phyloP scores from a whole-genome alignment of 2,888 invertebrate genomes.

The Scaeva pyrastri region DNA sequence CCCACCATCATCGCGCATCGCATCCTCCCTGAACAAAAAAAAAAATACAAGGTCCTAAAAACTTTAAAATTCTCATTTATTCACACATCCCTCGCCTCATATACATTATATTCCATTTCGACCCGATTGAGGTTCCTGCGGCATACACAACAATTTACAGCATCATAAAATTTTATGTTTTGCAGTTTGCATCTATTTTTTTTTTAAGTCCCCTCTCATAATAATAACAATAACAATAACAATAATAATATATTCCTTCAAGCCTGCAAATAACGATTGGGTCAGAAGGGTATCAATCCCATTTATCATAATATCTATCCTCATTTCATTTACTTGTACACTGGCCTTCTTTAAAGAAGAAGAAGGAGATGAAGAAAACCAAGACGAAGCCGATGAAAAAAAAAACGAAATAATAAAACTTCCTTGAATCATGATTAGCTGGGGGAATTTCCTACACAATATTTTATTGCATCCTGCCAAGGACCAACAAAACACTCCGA shows the following conservation, averaged over 20 bases:
- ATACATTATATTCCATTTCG: neutral
- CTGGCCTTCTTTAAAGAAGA: slow-evolving; percentile 36
- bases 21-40: neutral
- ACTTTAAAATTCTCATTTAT: slow-evolving; percentile 21
- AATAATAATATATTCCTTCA: slow-evolving; percentile 45
- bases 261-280: slow-evolving; percentile 70
- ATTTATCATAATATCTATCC: slow-evolving; percentile 68
- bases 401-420: neutral
- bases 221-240: slow-evolving; percentile 46
- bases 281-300: slow-evolving; percentile 66
- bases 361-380: neutral
- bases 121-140: slow-evolving; percentile 17
- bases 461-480: slow-evolving; percentile 62
- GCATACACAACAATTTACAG: slow-evolving; percentile 64
- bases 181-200: slow-evolving; percentile 43
- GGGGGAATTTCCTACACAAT: slow-evolving; percentile 27
- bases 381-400: no score
- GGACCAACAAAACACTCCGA: slow-evolving; percentile 13
- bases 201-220: slow-evolving; percentile 30
- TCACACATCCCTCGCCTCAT: slow-evolving; percentile 23
- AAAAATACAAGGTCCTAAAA: neutral
- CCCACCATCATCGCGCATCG: no score
- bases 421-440: slow-evolving; percentile 9
- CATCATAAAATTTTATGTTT: slow-evolving; percentile 62
- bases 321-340: slow-evolving; percentile 59